Percentiles rank a stretch among this genome's conserved stretches.
Conservation (phyloP, 2,113 vertebrate genomes). For the Dromaius novaehollandiae region DNA sequence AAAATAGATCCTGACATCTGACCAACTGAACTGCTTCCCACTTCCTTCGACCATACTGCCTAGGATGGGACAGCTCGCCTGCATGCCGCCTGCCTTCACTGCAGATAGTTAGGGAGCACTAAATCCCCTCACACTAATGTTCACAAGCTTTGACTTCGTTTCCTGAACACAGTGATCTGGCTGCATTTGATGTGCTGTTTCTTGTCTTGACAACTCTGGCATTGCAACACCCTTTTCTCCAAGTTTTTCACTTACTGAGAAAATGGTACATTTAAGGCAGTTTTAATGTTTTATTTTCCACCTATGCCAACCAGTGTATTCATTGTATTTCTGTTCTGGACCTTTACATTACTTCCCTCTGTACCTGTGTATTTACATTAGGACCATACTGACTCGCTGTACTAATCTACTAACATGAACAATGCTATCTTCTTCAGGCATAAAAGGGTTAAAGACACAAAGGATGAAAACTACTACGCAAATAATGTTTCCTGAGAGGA, state of each 20-base stretch:
- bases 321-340: accelerated
- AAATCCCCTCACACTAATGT: not conserved
- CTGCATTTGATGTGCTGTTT: not conserved
- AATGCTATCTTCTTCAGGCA: not conserved
- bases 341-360: not conserved
- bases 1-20: not conserved
- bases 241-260: not conserved
- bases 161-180: not conserved
- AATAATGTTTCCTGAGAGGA: not conserved
- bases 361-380: not conserved
- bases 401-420: not conserved
- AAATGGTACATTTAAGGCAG: not conserved
- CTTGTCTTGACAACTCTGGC: not conserved
- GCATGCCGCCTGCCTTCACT: not conserved
- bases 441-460: not conserved
- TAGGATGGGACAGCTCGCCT: not conserved
- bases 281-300: not conserved
- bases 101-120: not conserved
- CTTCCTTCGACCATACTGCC: not conserved
- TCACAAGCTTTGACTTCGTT: not conserved
- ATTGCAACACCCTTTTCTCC: not conserved
- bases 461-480: not conserved
- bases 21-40: not conserved
- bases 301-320: not conserved
- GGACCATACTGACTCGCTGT: not conserved